Percentiles rank a stretch among this genome's conserved stretches.
Conservation (phyloP, 2,888 invertebrate species). For the Rotaria socialis region DNA sequence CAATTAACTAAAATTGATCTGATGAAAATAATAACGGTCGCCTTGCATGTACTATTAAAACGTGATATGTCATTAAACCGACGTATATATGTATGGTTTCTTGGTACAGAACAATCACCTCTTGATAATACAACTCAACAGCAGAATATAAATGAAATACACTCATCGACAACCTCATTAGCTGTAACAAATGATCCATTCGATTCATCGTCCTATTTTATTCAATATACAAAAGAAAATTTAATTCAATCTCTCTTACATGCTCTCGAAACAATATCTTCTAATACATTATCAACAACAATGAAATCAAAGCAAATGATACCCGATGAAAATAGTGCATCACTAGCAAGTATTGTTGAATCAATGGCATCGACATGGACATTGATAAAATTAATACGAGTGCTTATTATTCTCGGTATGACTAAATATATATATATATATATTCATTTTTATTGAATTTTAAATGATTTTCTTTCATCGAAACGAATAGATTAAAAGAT, state of each 20-base stretch:
- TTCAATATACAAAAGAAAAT: constrained; percentile 39
- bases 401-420: not conserved
- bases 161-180: constrained; percentile 41
- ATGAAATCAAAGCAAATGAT: not conserved
- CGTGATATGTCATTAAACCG: constrained; percentile 84
- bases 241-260: constrained; percentile 24
- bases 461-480: not conserved
- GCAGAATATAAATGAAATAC: constrained; percentile 23
- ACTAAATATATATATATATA: not conserved
- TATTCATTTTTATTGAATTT: too few relatives aligned
- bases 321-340: not conserved
- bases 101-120: constrained; percentile 66
- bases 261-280: not conserved
- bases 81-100: constrained; percentile 76
- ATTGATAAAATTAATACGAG: constrained; percentile 14
- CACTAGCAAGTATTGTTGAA: not conserved
- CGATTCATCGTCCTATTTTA: not conserved
- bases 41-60: constrained; percentile 69
- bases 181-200: not conserved
- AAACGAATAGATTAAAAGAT: not conserved
- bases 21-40: constrained; percentile 71
- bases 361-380: constrained; percentile 12
- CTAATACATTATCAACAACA: not conserved
- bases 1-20: constrained; percentile 67
- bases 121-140: not conserved